Conservation (phyloP, 2,888 invertebrate species). For the Erebia epiphron region DNA sequence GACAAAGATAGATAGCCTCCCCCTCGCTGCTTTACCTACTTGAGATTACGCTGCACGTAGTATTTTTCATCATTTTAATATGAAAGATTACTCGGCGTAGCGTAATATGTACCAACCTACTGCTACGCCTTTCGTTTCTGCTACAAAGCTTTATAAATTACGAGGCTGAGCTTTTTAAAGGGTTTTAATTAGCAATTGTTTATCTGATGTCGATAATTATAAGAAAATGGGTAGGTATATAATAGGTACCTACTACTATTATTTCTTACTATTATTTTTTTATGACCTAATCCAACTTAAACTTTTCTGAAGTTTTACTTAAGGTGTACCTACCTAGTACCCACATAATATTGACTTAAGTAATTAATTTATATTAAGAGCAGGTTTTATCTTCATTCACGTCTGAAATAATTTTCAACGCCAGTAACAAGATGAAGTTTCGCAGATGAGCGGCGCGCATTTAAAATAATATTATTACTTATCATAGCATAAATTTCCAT, state of each 20-base stretch:
- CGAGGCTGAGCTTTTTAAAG: neutral
- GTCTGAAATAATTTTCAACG: no score
- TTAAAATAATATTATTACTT: neutral
- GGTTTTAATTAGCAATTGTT: neutral
- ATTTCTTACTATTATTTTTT: no score
- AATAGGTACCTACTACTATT: no score
- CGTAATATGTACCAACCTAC: slow-evolving; percentile 6
- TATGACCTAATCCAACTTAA: no score
- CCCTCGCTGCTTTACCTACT: slow-evolving; percentile 33
- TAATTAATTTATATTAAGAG: no score
- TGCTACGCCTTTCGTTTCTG: slow-evolving; percentile 4
- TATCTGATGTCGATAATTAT: neutral
- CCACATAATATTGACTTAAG: no score
- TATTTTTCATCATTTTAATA: slow-evolving; percentile 39
- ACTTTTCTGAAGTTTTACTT: no score
- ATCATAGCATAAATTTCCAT: neutral
- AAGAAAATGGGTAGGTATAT: no score
- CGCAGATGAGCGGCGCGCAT: no score
- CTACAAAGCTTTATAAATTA: slow-evolving; percentile 11
- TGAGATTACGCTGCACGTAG: slow-evolving; percentile 43
- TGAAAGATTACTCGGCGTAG: slow-evolving; percentile 35
- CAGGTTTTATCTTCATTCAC: no score
- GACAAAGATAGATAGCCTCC: slow-evolving; percentile 44
- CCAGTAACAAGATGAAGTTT: no score
- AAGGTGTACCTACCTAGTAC: no score